Base-by-base conservation (phyloP, 2,113 vertebrate species). In the Andinoacara biseriatus region DNA sequence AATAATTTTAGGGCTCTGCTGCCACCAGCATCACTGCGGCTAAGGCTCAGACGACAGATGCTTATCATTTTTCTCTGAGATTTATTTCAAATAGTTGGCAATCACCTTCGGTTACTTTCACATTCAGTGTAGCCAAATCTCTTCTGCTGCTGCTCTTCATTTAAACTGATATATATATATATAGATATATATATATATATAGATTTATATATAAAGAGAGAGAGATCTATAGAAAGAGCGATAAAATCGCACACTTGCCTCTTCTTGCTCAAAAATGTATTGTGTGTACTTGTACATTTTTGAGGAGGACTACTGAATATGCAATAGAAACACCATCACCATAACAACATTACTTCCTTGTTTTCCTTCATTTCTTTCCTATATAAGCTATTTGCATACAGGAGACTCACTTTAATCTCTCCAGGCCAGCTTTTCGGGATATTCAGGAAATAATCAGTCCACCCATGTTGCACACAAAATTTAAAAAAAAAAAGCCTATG, bases 101-200 rank as follows among this genome's bases (percentile, higher is more conserved):
- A 74, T 8, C 35, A 81, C 69, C 74, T 58, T 84, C 58, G 94
- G 90, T 95, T 95, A 95, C 94, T 95, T 95, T 95, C 94, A 94
- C 94, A 95, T 94, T 90, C 94, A 94, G 93, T 93, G 78, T 88
- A 88, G 91, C 67, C 88, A 93, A 81, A 87, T 72, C 76, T 89
- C 89, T 93, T 88, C 89, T 93, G 86, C 91, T 91, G 89, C 93
- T 94, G 76, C 86, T 89, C 63, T 33, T 90, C 82, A 87, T 89
- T 88, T 74, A 80, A 88, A 87, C 86, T 92, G 84, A 58, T 87
- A 74, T 82, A 82, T 52, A 80, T 49, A 65, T 15, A 60, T 13
- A 74, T n/a, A 78, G 18, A 74, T 18, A 83, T 46, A 86, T 22
- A 67, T 60, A 46, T 13, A 78, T 5, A 72, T 58, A 46, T 58